These are phyloP conservation scores for Falco novaeseelandiae DNA, from an alignment of 2,797 vertebrate genomes.

Conservation along the genomic window DNA sequence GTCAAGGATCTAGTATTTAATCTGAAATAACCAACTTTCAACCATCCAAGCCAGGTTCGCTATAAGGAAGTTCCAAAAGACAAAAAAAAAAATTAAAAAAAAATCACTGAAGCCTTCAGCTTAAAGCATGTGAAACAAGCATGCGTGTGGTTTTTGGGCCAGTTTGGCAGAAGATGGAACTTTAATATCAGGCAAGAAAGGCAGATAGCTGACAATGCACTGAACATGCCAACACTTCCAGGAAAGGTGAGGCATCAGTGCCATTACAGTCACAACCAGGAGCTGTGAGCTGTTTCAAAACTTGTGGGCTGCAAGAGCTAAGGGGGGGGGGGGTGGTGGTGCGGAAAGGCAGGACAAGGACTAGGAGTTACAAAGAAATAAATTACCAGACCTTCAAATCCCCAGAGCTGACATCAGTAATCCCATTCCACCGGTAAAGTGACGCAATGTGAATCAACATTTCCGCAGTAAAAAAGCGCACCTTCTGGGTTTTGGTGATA, in stretches of 20 bases:
- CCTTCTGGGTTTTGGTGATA: slow-evolving; percentile 94
- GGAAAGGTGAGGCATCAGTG: neutral
- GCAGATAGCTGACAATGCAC: neutral
- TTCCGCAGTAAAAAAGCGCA: slow-evolving; percentile 89
- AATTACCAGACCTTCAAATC: slow-evolving; percentile 72
- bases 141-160: fast-evolving
- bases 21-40: neutral
- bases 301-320: neutral
- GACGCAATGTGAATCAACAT: slow-evolving; percentile 86
- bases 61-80: neutral
- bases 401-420: slow-evolving; percentile 82
- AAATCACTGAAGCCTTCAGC: neutral
- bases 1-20: neutral
- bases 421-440: slow-evolving; percentile 92
- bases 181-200: neutral
- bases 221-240: neutral
- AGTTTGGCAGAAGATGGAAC: neutral
- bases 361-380: neutral
- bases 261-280: neutral
- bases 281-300: neutral
- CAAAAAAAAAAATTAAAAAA: neutral
- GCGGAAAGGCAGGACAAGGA: neutral
- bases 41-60: neutral
- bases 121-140: neutral
- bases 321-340: too few species aligned